Evolutionary conservation across 2,888 invertebrate genomes (phyloP).

Genomic region (Tetheella fluctuosa): DNA sequence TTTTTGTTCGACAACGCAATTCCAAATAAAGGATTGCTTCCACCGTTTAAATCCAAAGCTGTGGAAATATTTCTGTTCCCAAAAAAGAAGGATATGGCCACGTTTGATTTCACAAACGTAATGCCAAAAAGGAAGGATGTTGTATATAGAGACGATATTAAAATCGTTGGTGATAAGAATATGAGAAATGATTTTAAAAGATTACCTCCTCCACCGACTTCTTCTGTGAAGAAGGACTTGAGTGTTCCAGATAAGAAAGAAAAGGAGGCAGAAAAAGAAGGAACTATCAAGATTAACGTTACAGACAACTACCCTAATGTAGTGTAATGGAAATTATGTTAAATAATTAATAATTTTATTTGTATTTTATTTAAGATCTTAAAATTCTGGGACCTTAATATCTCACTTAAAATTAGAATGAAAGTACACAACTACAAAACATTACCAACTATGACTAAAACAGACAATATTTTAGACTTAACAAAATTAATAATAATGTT

Average conservation of each 20-base stretch:
- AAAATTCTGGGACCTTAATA: too few species aligned
- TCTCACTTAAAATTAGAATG: too few species aligned
- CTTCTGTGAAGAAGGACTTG: constrained; percentile 61
- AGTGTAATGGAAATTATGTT: not conserved
- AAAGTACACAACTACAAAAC: too few species aligned
- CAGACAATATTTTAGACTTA: too few species aligned
- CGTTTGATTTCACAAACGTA: constrained; percentile 32
- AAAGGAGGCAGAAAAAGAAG: constrained; percentile 33
- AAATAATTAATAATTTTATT: not conserved
- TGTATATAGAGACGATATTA: constrained; percentile 46
- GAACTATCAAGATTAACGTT: constrained; percentile 26
- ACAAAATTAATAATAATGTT: too few species aligned
- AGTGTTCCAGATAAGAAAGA: constrained; percentile 41
- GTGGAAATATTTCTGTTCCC: constrained; percentile 71
- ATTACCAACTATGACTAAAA: too few species aligned
- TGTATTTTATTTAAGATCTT: not conserved
- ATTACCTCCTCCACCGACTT: constrained; percentile 31
- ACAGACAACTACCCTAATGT: constrained; percentile 35
- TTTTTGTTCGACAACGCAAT: constrained; percentile 47
- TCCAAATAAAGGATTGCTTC: constrained; percentile 39
- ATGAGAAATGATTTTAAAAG: constrained; percentile 49
- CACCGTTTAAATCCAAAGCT: constrained; percentile 50
- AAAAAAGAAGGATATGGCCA: constrained; percentile 51
- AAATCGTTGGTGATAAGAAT: constrained; percentile 63
- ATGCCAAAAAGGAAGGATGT: constrained; percentile 38